Evolutionary conservation across 2,888 invertebrate genomes (phyloP), one percentile per base, ranked within the genome.

Genomic region (Imbricaverruca yamaguchii): DNA sequence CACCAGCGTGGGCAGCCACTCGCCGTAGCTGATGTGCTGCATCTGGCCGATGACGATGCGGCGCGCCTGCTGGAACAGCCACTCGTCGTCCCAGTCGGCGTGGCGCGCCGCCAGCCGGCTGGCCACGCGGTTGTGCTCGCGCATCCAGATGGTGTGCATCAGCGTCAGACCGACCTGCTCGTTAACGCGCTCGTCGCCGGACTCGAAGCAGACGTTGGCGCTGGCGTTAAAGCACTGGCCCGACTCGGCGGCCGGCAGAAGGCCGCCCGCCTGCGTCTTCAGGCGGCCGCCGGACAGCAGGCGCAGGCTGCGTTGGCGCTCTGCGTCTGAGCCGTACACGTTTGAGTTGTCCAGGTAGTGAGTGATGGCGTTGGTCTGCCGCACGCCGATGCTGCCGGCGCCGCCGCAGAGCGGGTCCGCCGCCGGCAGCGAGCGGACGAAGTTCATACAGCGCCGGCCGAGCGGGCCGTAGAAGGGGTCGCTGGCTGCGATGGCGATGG

Each of bases 11-110:
- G 94, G 94, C 74, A 95, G 87, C 90, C 92, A 95, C 86, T 95
- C 95, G 85, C 92, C 92, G 86, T 93, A 95, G 9, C 91, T 89
- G 81, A 95, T 91, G 82, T 94, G 92, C 87, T 95, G 95, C 80
- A 89, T 86, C n/a, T 89, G 87, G 21, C 89, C 89, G 8, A 88
- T 87, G 21, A 89, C 87, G 80, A 90, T 87, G 78, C 88, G 87
- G 67, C 90, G 86, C 10, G 89, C 86, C 85, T 90, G 90, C 84
- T 89, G 89, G 84, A 88, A 89, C 25, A 89, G 84, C 56, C 87
- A 88, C 84, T 89, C 89, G 85, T 89, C 89, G 69, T 87, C 86
- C 89, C 89, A 89, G 81, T 87, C 87, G 9, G 88, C 87, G 85
- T 89, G 89, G 39, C 88, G 83, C 21, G 84, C 83, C 21, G 84